Conservation (phyloP, 2,113 vertebrate genomes). For the Struthidea cinerea region DNA sequence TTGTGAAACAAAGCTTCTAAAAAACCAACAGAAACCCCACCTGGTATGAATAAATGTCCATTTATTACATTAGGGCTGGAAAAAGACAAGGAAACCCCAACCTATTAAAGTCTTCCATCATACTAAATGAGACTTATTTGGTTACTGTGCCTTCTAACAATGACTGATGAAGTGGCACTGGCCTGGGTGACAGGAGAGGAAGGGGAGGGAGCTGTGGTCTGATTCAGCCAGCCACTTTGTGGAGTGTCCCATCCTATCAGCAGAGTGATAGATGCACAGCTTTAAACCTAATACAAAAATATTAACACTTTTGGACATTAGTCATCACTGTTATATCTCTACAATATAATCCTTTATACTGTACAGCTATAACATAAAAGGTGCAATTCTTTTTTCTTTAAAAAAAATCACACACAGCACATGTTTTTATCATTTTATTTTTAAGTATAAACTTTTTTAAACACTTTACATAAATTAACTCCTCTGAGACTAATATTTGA, state of each 20-base stretch:
- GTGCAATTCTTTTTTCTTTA: constrained; percentile 77
- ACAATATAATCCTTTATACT: constrained; percentile 84
- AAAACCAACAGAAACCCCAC: constrained; percentile 59
- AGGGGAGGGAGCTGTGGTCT: constrained; percentile 27
- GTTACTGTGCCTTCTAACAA: constrained; percentile 57
- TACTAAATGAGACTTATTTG: constrained; percentile 54
- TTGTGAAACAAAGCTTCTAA: constrained; percentile 43
- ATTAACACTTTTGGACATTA: constrained; percentile 80
- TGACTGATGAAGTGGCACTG: constrained; percentile 55
- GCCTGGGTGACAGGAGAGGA: constrained; percentile 46
- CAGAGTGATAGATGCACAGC: constrained; percentile 69
- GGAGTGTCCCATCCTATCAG: constrained; percentile 64
- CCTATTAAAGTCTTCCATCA: constrained; percentile 49
- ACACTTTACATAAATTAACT: constrained; percentile 99
- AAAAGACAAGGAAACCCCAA: constrained; percentile 53
- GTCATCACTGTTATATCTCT: constrained; percentile 82
- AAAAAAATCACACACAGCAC: constrained; percentile 82
- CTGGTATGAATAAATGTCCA: constrained; percentile 51
- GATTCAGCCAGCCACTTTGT: constrained; percentile 44
- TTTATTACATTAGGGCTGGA: constrained; percentile 43
- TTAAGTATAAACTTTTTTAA: constrained; percentile 95
- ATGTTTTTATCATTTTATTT: constrained; percentile 89
- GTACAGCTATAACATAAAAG: constrained; percentile 84
- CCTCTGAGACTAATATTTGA: constrained; percentile 99
- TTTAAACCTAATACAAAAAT: constrained; percentile 82